Percentiles rank a stretch among this genome's conserved stretches.
Evolutionary conservation across 2,113 vertebrate species (phyloP).

Genomic region (Procavia capensis): DNA sequence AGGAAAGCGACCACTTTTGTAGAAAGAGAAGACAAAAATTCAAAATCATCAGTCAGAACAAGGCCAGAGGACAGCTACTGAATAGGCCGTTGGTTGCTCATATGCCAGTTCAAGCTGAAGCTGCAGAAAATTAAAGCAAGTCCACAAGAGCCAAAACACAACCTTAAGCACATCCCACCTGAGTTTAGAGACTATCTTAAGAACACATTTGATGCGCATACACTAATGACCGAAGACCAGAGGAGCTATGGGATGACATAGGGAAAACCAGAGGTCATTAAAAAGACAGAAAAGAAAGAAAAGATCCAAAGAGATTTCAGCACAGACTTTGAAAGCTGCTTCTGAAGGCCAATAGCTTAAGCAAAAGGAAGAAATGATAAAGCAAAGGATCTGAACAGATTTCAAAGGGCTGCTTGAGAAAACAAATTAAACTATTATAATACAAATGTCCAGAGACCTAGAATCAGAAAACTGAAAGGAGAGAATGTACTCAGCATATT

Average conservation of each 20-base stretch:
- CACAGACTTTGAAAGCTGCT: neutral
- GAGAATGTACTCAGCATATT: neutral
- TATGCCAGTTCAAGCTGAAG: no score
- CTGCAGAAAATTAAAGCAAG: no score
- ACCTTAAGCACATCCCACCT: neutral
- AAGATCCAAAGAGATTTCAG: neutral
- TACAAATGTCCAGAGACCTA: neutral
- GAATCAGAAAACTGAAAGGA: neutral
- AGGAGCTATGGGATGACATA: neutral
- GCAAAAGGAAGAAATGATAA: neutral
- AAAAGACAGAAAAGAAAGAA: neutral
- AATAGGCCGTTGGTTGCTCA: no score
- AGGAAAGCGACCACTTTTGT: no score
- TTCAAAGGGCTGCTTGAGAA: neutral
- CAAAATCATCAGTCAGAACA: no score
- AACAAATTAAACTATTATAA: neutral
- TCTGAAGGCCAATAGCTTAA: no score
- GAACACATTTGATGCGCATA: neutral
- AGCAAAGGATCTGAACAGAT: neutral
- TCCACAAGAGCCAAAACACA: neutral
- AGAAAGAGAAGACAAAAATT: no score
- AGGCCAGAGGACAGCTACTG: no score
- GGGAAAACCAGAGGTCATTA: neutral
- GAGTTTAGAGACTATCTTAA: neutral
- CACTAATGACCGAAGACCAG: neutral